A percentile compares a stretch with the other conserved stretches of the same genome.
Conservation (phyloP, 2,797 vertebrate species). For the Gila robusta region DNA sequence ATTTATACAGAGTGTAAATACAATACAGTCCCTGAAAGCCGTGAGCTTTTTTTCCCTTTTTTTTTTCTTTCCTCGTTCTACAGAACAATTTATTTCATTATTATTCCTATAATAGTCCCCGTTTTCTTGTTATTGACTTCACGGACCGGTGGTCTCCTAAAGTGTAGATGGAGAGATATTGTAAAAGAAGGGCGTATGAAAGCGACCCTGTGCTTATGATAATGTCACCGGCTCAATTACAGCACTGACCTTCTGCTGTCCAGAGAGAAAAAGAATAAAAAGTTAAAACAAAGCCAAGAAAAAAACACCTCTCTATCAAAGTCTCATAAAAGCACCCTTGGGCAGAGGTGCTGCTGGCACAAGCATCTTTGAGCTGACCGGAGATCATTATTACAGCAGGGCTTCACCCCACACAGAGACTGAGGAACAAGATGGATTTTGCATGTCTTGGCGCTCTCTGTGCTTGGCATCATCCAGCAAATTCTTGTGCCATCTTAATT, state of each 20-base stretch:
- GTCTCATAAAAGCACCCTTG: constrained; percentile 65
- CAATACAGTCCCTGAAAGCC: neutral
- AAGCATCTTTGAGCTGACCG: constrained; percentile 61
- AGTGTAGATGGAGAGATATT: constrained; percentile 31
- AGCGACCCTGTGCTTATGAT: constrained; percentile 83
- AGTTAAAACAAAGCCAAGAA: constrained; percentile 64
- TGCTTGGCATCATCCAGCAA: constrained; percentile 29
- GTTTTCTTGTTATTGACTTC: constrained; percentile 36
- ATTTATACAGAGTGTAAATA: neutral
- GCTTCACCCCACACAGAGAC: constrained; percentile 23
- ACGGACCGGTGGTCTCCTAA: constrained; percentile 10
- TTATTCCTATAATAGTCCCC: constrained; percentile 15
- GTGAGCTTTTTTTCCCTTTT: neutral
- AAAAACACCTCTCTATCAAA: constrained; percentile 75
- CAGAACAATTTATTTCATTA: neutral
- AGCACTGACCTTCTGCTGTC: constrained; percentile 82
- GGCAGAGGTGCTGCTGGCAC: constrained; percentile 65
- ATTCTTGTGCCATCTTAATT: constrained; percentile 33
- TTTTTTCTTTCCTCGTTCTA: neutral
- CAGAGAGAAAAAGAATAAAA: constrained; percentile 26
- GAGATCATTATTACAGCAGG: constrained; percentile 48
- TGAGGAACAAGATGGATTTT: constrained; percentile 41
- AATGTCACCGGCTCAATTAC: constrained; percentile 84
- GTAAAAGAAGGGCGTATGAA: constrained; percentile 78
- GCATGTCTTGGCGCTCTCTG: constrained; percentile 34